Base-by-base conservation (phyloP, 2,797 vertebrate species). In the Bradypodion ventrale region DNA sequence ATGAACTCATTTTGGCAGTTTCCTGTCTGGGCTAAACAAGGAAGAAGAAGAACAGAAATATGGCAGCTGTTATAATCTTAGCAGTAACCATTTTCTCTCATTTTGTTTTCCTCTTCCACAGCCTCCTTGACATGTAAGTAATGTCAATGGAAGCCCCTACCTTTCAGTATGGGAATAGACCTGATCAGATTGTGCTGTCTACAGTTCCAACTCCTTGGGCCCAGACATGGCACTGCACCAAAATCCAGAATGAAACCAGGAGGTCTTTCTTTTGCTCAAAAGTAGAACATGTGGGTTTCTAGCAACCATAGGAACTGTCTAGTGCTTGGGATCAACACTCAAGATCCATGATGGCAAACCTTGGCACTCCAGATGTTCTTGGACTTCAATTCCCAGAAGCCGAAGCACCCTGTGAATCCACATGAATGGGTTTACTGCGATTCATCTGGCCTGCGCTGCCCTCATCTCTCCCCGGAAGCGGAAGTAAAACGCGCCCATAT, bases 11-110 rank as follows among this genome's bases (percentile, higher is more conserved):
- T n/a, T n/a, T n/a, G n/a, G n/a, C n/a, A n/a, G n/a, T n/a, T n/a
- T n/a, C n/a, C n/a, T n/a, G n/a, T n/a, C n/a, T n/a, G n/a, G n/a
- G n/a, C n/a, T n/a, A n/a, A n/a, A n/a, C n/a, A n/a, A n/a, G n/a
- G n/a, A n/a, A n/a, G n/a, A n/a, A n/a, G n/a, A n/a, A 90, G 79
- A 75, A 44, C 8, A 82, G 5, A 75, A 73, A 52, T 29, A 15
- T 23, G 76, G 63, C 87, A 80, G 89, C 84, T 87, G 88, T 9
- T 27, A n/a, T 84, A 81, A 85, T 82, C 86, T 86, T 75, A 90
- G 27, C 82, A 85, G 85, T 87, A 87, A 90, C 79, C 76, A 15
- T 68, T 85, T 70, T 49, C 40, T 78, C 56, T 25, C 32, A 56
- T 80, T 78, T 63, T 21, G 27, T 13, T 16, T 1, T 4, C 2